A percentile compares a stretch with the other conserved stretches of the same genome.
phyloP scores from a whole-genome alignment of 2,113 vertebrate genomes.

The Pedionomus torquatus region DNA sequence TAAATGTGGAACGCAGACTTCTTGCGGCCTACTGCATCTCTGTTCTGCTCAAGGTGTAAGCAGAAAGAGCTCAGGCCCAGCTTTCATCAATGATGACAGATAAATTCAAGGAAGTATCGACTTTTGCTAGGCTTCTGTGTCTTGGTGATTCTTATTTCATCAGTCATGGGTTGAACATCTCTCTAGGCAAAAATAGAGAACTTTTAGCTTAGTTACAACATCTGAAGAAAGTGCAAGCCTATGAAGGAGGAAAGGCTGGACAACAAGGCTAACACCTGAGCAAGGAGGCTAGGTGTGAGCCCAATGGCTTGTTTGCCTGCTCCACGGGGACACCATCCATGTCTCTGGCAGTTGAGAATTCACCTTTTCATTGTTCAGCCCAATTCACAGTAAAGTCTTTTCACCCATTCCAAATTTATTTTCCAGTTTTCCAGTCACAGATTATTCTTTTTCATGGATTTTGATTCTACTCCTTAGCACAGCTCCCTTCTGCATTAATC shows the following conservation, averaged over 20 bases:
- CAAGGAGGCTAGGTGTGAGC: not conserved
- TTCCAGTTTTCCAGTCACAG: not conserved
- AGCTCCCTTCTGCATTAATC: not conserved
- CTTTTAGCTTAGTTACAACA: not conserved
- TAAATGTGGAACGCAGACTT: not conserved
- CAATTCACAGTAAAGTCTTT: not conserved
- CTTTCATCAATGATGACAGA: not conserved
- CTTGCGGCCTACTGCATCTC: not conserved
- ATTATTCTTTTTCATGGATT: not conserved
- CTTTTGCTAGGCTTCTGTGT: not conserved
- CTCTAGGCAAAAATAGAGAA: not conserved
- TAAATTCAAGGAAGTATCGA: not conserved
- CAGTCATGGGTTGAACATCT: not conserved
- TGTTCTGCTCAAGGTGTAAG: not conserved
- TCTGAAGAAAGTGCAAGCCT: not conserved
- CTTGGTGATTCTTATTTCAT: not conserved
- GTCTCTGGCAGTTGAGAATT: not conserved
- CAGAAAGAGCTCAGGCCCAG: not conserved
- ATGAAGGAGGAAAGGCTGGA: not conserved
- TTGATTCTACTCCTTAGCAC: not conserved
- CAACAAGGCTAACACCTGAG: not conserved
- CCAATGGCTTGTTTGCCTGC: not conserved
- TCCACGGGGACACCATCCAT: not conserved
- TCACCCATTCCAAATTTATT: not conserved
- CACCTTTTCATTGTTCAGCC: not conserved